Evolutionary conservation across 2,888 invertebrate genomes (phyloP).

Genomic region (Macropis europaea): DNA sequence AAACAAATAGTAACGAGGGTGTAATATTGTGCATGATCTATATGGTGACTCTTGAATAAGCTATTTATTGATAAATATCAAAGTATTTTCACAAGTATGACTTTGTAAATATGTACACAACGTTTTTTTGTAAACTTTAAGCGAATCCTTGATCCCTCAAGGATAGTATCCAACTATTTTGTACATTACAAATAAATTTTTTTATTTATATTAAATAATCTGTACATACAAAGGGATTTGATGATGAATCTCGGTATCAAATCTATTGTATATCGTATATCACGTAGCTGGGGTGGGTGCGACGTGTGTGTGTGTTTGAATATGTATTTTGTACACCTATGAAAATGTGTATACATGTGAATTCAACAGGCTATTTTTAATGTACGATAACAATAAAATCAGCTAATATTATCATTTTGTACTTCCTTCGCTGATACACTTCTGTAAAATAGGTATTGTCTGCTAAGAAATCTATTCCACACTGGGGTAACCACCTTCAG

Average conservation of each 20-base stretch:
- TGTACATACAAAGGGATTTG: conserved; percentile 60
- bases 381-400: conserved; percentile 47
- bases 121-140: conserved; percentile 23
- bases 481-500: no score
- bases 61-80: conserved; percentile 49
- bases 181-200: conserved; percentile 70
- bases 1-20: not conserved
- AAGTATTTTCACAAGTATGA: conserved; percentile 30
- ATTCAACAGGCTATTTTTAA: conserved; percentile 51
- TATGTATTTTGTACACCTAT: conserved; percentile 51
- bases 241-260: conserved; percentile 40
- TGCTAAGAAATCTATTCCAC: not conserved
- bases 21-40: not conserved
- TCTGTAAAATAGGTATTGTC: not conserved
- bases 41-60: conserved; percentile 8
- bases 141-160: conserved; percentile 6
- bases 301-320: conserved; percentile 16
- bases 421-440: conserved; percentile 37
- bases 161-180: conserved; percentile 60
- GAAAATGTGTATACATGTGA: conserved; percentile 23
- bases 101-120: conserved; percentile 61
- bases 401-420: conserved; percentile 33
- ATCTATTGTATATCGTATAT: conserved; percentile 20
- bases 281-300: conserved; percentile 14
- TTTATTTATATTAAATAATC: conserved; percentile 78